A percentile compares a stretch with the other conserved stretches of the same genome.
Evolutionary conservation across 2,888 invertebrate genomes (phyloP).

Genomic region (Agonopterix alstromeriana): DNA sequence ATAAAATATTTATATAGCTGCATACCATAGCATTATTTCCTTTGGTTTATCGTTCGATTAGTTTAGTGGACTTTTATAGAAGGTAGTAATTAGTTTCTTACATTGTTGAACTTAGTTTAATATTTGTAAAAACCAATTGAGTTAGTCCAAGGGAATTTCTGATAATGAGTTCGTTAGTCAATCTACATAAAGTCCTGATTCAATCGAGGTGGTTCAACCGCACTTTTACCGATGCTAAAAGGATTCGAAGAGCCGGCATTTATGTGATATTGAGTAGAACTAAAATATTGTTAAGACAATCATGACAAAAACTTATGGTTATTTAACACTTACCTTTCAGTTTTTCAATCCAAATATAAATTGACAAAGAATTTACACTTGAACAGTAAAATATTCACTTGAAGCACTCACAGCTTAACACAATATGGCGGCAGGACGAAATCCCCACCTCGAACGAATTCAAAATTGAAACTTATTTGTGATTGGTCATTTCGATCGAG

Average conservation of each 20-base stretch:
- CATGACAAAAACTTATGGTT: conserved; percentile 59
- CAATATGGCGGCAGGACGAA: conserved; percentile 72
- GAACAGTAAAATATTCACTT: conserved; percentile 58
- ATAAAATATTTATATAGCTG: too few species aligned
- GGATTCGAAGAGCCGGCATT: conserved; percentile 29
- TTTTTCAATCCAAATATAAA: conserved; percentile 60
- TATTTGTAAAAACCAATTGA: too few species aligned
- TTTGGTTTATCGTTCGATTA: background rate
- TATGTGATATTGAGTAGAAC: conserved; percentile 11
- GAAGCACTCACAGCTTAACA: conserved; percentile 70
- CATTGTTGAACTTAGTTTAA: too few species aligned
- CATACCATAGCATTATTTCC: too few species aligned
- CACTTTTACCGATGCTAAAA: conserved; percentile 17
- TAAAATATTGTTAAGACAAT: conserved; percentile 15
- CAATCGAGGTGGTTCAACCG: conserved; percentile 1
- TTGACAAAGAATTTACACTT: conserved; percentile 63
- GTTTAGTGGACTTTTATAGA: background rate
- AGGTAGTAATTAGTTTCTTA: too few species aligned
- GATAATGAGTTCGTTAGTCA: background rate
- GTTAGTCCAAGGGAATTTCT: too few species aligned
- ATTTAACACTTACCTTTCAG: conserved; percentile 53
- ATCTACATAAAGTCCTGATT: conserved; percentile 1
- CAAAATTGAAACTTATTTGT: conserved; percentile 53
- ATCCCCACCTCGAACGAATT: conserved; percentile 70
- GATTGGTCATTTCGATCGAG: conserved; percentile 52